Percentiles rank a stretch among this genome's conserved stretches.
phyloP scores from a whole-genome alignment of 2,888 invertebrate species.

The Stenotaenia linearis region DNA sequence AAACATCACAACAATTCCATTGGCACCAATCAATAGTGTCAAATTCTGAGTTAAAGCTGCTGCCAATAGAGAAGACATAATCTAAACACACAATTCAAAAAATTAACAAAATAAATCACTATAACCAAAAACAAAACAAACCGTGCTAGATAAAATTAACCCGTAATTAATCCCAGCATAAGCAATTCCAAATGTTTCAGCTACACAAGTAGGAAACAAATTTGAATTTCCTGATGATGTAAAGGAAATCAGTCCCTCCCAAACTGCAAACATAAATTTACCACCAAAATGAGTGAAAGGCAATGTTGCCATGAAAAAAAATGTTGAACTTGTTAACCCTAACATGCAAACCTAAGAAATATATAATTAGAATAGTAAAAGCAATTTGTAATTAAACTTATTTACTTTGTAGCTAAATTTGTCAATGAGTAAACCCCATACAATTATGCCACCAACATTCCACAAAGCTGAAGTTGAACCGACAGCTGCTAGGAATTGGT shows the following conservation, averaged over 20 bases:
- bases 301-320: conserved; percentile 40
- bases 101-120: too few relatives aligned
- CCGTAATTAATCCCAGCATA: conserved; percentile 44
- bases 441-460: conserved; percentile 49
- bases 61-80: too few relatives aligned
- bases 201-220: conserved; percentile 45
- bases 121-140: too few relatives aligned
- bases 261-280: conserved; percentile 42
- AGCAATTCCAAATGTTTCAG: conserved; percentile 44
- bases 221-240: conserved; percentile 45
- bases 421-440: conserved; percentile 51
- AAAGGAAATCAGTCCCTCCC: conserved; percentile 45
- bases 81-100: too few relatives aligned
- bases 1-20: too few relatives aligned
- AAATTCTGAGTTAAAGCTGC: too few relatives aligned
- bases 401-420: conserved; percentile 47
- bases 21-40: too few relatives aligned
- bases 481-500: conserved; percentile 50
- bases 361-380: too few relatives aligned
- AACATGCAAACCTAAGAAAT: conserved; percentile 40
- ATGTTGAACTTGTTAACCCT: conserved; percentile 37
- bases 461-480: conserved; percentile 50
- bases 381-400: too few relatives aligned
- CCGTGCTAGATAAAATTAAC: too few relatives aligned
- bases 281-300: conserved; percentile 40